Percentiles rank a stretch among this genome's conserved stretches.
phyloP scores from a whole-genome alignment of 1,140 invertebrate species.

The Temnothorax nylanderi region DNA sequence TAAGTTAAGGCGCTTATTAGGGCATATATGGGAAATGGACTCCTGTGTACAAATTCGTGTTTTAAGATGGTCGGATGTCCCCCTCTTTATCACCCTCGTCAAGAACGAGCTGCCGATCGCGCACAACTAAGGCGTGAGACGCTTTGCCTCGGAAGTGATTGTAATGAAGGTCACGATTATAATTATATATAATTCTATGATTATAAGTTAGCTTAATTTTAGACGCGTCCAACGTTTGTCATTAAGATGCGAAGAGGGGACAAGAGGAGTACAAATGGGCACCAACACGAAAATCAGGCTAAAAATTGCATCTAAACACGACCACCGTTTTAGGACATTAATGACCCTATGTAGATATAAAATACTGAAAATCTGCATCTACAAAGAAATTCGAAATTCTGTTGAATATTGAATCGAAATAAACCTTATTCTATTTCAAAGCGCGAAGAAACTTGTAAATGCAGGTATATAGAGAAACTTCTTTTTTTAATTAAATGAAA shows the following conservation, averaged over 20 bases:
- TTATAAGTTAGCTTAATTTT: background rate
- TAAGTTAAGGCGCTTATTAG: background rate
- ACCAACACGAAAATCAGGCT: background rate
- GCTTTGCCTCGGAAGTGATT: no score
- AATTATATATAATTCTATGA: background rate
- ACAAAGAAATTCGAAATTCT: background rate
- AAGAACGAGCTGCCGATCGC: background rate
- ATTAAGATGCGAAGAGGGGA: no score
- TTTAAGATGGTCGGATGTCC: background rate
- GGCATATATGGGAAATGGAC: background rate
- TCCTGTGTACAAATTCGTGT: background rate
- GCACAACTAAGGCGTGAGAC: background rate
- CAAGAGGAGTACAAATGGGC: background rate
- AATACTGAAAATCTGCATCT: conserved; percentile 11
- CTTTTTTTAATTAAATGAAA: background rate
- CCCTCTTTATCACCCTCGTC: background rate
- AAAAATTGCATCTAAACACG: no score
- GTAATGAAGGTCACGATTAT: background rate
- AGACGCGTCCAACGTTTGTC: background rate
- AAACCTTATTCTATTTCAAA: conserved; percentile 1
- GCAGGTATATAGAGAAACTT: background rate
- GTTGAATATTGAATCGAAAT: background rate
- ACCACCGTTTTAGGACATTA: background rate
- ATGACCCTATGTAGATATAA: background rate
- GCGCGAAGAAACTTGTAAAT: background rate